Conservation (phyloP, 2,888 invertebrate species). For the Petrolisthes manimaculis region DNA sequence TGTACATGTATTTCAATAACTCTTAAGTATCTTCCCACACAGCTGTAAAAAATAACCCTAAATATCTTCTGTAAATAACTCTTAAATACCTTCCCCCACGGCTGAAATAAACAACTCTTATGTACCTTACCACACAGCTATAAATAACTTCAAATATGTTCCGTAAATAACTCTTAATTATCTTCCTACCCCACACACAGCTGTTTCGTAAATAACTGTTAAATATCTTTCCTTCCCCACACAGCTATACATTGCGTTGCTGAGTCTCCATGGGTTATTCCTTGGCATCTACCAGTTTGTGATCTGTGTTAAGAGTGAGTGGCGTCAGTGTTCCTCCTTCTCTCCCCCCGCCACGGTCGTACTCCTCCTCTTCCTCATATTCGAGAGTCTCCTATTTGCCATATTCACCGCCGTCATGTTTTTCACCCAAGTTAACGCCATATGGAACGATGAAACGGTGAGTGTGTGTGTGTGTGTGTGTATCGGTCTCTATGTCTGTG, state of each 20-base stretch:
- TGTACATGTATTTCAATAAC: too few species aligned
- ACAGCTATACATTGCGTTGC: conserved; percentile 97
- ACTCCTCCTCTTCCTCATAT: conserved; percentile 88
- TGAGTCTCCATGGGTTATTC: conserved; percentile 93
- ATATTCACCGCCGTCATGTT: conserved; percentile 98
- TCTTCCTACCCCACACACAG: neutral
- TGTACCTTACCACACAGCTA: neutral
- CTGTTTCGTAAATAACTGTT: too few species aligned
- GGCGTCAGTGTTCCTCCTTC: conserved; percentile 93
- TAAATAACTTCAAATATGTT: too few species aligned
- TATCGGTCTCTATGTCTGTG: too few species aligned
- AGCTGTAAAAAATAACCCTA: too few species aligned
- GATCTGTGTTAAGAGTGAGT: conserved; percentile 91
- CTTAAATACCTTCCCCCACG: too few species aligned
- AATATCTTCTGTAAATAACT: too few species aligned
- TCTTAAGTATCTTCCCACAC: too few species aligned
- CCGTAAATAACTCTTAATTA: neutral
- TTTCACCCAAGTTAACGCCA: conserved; percentile 94
- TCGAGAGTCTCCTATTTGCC: conserved; percentile 95
- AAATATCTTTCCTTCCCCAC: conserved; percentile 69
- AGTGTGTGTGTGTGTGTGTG: conserved; percentile 67
- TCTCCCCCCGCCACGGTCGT: conserved; percentile 97
- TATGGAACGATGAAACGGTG: conserved; percentile 98
- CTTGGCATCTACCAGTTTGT: conserved; percentile 94
- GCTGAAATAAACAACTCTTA: too few species aligned